phyloP scores from a whole-genome alignment of 2,888 invertebrate genomes.

The Carabus problematicus region DNA sequence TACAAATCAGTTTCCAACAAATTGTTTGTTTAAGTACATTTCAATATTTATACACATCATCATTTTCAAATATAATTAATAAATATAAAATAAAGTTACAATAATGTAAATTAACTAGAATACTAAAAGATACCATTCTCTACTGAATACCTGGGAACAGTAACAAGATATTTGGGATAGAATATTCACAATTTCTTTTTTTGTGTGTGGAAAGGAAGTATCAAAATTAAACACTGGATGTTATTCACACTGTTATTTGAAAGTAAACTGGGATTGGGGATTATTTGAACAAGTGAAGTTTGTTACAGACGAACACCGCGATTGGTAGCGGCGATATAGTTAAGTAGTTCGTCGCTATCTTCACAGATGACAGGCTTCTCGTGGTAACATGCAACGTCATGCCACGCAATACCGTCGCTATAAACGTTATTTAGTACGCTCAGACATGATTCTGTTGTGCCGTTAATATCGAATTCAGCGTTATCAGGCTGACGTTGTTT shows the following conservation, averaged over 20 bases:
- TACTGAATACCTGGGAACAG: no score
- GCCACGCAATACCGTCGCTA: conserved; percentile 93
- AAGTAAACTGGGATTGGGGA: not conserved
- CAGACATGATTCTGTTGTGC: conserved; percentile 85
- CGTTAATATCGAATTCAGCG: conserved; percentile 89
- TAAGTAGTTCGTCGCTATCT: conserved; percentile 86
- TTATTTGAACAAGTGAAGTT: not conserved
- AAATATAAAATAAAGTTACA: no score
- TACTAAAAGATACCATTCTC: no score
- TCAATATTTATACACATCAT: no score
- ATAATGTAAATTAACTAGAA: no score
- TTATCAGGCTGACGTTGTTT: conserved; percentile 88
- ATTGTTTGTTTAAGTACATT: no score
- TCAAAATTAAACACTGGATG: not conserved
- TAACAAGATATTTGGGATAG: no score
- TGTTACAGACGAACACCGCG: conserved; percentile 80
- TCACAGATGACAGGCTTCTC: conserved; percentile 92
- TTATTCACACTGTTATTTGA: not conserved
- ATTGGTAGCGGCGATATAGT: conserved; percentile 85
- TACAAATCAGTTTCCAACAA: no score
- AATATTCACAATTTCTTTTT: no score
- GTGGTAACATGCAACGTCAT: conserved; percentile 92
- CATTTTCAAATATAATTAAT: no score
- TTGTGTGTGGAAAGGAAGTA: no score
- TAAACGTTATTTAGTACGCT: conserved; percentile 91